These are phyloP conservation scores for Platyscapa corneri DNA, from an alignment of 1,140 invertebrate genomes.

Conservation along the genomic window DNA sequence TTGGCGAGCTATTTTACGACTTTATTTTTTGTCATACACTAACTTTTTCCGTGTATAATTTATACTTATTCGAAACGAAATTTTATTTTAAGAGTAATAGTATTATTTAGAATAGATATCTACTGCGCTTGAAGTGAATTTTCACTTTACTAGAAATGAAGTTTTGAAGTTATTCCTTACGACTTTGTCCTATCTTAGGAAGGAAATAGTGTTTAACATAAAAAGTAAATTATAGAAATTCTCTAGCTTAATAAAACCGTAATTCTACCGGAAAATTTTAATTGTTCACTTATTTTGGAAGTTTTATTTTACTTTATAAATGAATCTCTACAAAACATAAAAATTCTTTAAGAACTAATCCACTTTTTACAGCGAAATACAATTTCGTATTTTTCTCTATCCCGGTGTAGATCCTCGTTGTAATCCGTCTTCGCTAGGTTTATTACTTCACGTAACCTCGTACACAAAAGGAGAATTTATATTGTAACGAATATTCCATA, in stretches of 20 bases:
- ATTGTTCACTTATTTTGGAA: not conserved
- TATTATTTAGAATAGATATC: too few species aligned
- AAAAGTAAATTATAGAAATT: not conserved
- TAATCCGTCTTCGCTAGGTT: conserved; percentile 10
- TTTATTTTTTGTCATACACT: too few species aligned
- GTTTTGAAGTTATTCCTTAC: not conserved
- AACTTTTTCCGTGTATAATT: too few species aligned
- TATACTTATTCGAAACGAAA: too few species aligned
- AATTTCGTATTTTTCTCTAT: not conserved
- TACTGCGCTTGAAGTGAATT: not conserved
- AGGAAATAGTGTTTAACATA: not conserved
- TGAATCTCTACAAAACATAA: not conserved
- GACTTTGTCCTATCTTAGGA: not conserved
- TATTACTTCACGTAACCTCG: not conserved
- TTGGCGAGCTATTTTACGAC: too few species aligned
- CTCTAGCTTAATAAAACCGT: too few species aligned
- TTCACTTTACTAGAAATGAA: not conserved
- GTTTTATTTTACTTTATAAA: not conserved
- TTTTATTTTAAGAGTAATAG: too few species aligned
- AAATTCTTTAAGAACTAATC: conserved; percentile 3
- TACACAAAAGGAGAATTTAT: not conserved
- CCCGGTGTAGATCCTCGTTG: conserved; percentile 8
- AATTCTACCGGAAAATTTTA: not conserved
- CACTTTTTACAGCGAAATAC: not conserved
- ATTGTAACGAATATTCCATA: not conserved